Conservation (phyloP, 1,140 invertebrate genomes). For the Drosophila ficusphila region DNA sequence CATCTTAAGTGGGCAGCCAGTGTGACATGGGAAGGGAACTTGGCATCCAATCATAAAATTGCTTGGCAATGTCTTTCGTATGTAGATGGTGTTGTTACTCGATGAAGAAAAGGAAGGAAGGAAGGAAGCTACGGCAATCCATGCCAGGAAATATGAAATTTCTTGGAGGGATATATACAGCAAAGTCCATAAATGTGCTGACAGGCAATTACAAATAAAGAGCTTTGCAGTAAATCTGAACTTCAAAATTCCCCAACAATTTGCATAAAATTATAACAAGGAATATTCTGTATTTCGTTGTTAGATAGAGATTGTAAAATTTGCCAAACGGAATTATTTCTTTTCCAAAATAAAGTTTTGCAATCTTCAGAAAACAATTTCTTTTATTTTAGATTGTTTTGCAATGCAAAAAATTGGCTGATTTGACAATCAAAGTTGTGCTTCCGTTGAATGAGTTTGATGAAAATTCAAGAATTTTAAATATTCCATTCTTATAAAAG, state of each 20-base stretch:
- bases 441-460: no score
- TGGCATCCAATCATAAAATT: slow-evolving; percentile 79
- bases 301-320: no score
- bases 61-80: slow-evolving; percentile 68
- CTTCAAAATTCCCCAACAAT: neutral
- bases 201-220: neutral
- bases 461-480: no score
- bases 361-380: no score
- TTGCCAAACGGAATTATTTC: no score
- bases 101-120: slow-evolving; percentile 40
- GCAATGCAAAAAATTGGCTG: no score
- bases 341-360: no score
- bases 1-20: slow-evolving; percentile 35
- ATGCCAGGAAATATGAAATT: slow-evolving; percentile 51
- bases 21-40: slow-evolving; percentile 39
- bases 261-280: neutral
- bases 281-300: neutral
- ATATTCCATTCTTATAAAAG: no score
- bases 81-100: slow-evolving; percentile 28
- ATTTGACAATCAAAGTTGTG: no score
- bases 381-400: no score
- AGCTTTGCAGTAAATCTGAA: neutral
- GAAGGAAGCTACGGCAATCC: slow-evolving; percentile 34
- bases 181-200: slow-evolving; percentile 6
- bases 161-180: slow-evolving; percentile 22